These are phyloP conservation scores for Harmothoe impar DNA, from an alignment of 2,888 invertebrate species.

Conservation along the genomic window DNA sequence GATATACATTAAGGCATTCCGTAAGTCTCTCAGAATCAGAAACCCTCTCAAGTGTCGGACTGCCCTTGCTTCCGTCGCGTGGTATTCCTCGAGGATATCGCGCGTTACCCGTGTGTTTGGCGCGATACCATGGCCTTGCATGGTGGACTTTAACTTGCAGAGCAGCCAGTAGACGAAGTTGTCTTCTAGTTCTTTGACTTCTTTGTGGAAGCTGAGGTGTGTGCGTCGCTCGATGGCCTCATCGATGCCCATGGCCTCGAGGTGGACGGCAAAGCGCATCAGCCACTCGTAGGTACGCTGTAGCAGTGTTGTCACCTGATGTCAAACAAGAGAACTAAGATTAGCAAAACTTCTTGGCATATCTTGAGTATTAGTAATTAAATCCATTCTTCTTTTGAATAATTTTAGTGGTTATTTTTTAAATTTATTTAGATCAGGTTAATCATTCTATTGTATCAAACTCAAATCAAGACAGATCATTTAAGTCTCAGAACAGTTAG, in stretches of 20 bases:
- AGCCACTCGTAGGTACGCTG: background rate
- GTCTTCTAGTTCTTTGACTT: background rate
- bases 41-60: background rate
- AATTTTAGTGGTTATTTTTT: too few relatives aligned
- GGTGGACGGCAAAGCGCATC: conserved; percentile 39
- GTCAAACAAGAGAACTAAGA: background rate
- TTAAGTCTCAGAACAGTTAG: too few relatives aligned
- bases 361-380: too few relatives aligned
- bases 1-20: background rate
- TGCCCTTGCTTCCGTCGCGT: background rate
- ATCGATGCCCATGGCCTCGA: conserved; percentile 14
- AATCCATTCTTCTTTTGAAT: too few relatives aligned
- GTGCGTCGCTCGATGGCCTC: background rate
- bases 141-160: background rate
- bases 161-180: conserved; percentile 29
- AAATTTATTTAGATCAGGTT: too few relatives aligned
- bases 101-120: background rate
- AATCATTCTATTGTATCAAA: too few relatives aligned
- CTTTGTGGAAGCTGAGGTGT: background rate
- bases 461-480: too few relatives aligned
- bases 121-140: background rate
- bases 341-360: background rate
- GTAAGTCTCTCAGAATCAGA: conserved; percentile 24
- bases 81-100: background rate
- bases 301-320: background rate